These are phyloP conservation scores for Talpa occidentalis DNA, from an alignment of 2,113 vertebrate species.

Conservation along the genomic window DNA sequence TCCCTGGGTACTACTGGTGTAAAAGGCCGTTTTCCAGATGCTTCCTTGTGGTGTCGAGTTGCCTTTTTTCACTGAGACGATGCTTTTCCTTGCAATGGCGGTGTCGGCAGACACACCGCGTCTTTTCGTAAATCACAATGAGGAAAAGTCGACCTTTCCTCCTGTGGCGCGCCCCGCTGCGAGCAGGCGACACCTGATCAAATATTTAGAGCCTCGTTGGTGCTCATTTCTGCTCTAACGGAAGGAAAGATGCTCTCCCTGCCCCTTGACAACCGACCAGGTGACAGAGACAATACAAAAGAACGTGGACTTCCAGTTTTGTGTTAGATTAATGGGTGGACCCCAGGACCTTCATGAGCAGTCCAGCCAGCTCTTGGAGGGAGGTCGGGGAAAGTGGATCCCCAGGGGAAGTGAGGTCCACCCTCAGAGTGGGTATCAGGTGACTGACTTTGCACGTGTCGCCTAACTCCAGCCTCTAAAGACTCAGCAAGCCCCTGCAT, in stretches of 20 bases:
- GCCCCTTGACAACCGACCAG: slow-evolving; percentile 27
- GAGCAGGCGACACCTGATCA: slow-evolving; percentile 76
- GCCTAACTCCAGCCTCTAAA: not conserved
- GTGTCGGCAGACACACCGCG: slow-evolving; percentile 52
- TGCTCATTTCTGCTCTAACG: slow-evolving; percentile 63
- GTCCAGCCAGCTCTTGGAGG: not conserved
- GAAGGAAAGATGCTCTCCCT: not conserved
- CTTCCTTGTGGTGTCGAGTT: slow-evolving; percentile 58
- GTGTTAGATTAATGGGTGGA: not conserved
- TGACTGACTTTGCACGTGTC: slow-evolving; percentile 57
- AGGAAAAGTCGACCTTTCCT: slow-evolving; percentile 70
- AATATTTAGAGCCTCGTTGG: slow-evolving; percentile 79
- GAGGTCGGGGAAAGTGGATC: not conserved
- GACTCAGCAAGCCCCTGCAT: not conserved
- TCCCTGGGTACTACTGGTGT: slow-evolving; percentile 56
- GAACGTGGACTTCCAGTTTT: not conserved
- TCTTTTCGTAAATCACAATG: slow-evolving; percentile 61
- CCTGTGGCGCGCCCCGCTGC: not conserved
- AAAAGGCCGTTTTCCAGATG: slow-evolving; percentile 68
- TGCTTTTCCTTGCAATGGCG: slow-evolving; percentile 71
- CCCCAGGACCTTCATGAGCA: not conserved
- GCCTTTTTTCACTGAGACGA: slow-evolving; percentile 51
- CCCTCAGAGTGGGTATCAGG: slow-evolving; percentile 34
- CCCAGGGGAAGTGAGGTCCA: slow-evolving; percentile 15
- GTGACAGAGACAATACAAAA: not conserved